These are phyloP conservation scores for Lepilemur ruficaudatus DNA, from an alignment of 2,797 vertebrate genomes.

Conservation along the genomic window DNA sequence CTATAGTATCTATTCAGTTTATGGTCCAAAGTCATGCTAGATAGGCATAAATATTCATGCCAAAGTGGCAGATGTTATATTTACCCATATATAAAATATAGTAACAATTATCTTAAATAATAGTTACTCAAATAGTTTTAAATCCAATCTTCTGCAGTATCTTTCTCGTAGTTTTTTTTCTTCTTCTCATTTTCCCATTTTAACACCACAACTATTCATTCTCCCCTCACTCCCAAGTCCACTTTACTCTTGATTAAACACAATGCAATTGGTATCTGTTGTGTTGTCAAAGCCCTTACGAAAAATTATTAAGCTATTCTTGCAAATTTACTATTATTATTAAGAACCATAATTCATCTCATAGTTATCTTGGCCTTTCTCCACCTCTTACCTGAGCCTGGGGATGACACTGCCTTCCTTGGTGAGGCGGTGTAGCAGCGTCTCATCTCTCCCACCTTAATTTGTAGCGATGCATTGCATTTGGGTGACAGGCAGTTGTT, in stretches of 20 bases:
- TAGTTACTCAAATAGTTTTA: neutral
- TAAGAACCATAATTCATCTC: constrained; percentile 82
- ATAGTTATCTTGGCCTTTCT: constrained; percentile 81
- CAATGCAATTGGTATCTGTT: constrained; percentile 84
- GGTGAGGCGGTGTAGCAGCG: constrained; percentile 76
- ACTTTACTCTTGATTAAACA: constrained; percentile 81
- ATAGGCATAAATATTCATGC: neutral
- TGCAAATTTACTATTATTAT: constrained; percentile 84
- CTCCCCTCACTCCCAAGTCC: neutral
- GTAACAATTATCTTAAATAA: neutral
- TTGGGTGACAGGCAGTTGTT: constrained; percentile 90
- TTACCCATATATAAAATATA: neutral
- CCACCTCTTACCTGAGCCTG: constrained; percentile 76
- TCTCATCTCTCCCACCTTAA: constrained; percentile 85
- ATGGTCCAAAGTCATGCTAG: neutral
- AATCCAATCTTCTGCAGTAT: constrained; percentile 57
- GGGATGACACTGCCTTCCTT: constrained; percentile 83
- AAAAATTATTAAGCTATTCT: constrained; percentile 86
- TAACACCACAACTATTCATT: neutral
- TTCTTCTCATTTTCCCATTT: neutral
- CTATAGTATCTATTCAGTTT: neutral
- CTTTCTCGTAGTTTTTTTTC: constrained; percentile 53
- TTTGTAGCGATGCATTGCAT: constrained; percentile 86
- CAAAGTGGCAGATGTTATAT: neutral
- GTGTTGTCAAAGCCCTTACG: constrained; percentile 81